phyloP scores from a whole-genome alignment of 2,113 vertebrate species.

The Phyllostomus discolor region DNA sequence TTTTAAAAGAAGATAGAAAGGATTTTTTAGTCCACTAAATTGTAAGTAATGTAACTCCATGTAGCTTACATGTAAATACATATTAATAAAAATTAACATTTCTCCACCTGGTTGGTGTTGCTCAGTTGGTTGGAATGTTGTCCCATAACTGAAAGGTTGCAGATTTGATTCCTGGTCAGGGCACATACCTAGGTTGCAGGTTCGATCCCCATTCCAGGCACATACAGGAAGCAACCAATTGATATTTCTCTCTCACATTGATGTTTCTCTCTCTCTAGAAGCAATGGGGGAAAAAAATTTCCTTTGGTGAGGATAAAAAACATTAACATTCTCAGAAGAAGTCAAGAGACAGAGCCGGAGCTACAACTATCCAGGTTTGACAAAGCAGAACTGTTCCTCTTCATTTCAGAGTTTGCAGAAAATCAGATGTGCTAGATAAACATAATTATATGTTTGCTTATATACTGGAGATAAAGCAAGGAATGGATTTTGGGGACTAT shows the following conservation, averaged over 20 bases:
- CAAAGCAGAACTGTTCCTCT: neutral
- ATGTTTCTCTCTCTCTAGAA: too few relatives aligned
- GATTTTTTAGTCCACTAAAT: neutral
- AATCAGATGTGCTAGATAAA: neutral
- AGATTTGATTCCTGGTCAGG: too few relatives aligned
- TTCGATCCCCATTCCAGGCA: too few relatives aligned
- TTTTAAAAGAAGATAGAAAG: neutral
- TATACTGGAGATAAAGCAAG: neutral
- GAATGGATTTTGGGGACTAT: neutral
- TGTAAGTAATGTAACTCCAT: neutral
- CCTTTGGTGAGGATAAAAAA: too few relatives aligned
- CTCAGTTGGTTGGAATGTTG: too few relatives aligned
- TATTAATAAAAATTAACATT: neutral
- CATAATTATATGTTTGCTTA: neutral
- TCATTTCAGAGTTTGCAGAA: neutral
- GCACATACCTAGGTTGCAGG: too few relatives aligned
- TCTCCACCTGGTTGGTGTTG: neutral
- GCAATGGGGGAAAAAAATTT: too few relatives aligned
- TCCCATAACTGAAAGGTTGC: too few relatives aligned
- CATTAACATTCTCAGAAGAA: neutral
- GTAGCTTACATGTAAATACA: neutral
- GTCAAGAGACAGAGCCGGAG: neutral
- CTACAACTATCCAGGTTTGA: neutral
- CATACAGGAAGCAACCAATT: too few relatives aligned
- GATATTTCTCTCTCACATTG: too few relatives aligned